Percentiles rank a stretch among this genome's conserved stretches.
phyloP scores from a whole-genome alignment of 2,113 vertebrate genomes.

The Cyprinodon tularosa region DNA sequence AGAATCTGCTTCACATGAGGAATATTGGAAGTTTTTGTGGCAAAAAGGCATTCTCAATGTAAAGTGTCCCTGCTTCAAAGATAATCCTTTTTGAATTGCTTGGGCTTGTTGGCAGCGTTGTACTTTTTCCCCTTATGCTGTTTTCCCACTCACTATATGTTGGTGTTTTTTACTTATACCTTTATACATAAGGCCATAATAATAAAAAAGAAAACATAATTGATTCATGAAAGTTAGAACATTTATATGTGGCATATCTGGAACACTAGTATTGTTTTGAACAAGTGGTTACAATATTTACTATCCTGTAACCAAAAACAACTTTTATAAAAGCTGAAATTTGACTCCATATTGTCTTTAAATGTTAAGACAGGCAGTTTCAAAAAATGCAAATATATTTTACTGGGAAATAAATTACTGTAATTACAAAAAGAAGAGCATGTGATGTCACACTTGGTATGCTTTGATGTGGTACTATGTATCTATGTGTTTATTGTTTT shows the following conservation, averaged over 20 bases:
- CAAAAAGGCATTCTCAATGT: constrained; percentile 67
- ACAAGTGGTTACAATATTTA: constrained; percentile 9
- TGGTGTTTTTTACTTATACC: constrained; percentile 10
- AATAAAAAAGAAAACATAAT: no score
- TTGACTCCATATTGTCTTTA: background rate
- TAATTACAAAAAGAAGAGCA: constrained; percentile 22
- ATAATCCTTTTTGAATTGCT: constrained; percentile 61
- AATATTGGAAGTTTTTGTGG: constrained; percentile 61
- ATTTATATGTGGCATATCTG: background rate
- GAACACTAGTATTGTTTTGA: constrained; percentile 5
- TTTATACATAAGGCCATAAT: background rate
- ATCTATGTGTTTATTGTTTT: constrained; percentile 41
- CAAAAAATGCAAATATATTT: constrained; percentile 15
- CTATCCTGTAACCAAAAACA: background rate
- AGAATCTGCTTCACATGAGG: constrained; percentile 49
- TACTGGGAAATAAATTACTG: constrained; percentile 11
- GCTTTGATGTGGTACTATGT: constrained; percentile 16
- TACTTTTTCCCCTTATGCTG: constrained; percentile 18
- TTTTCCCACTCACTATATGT: constrained; percentile 36
- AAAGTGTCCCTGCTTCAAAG: constrained; percentile 49
- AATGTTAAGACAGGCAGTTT: constrained; percentile 17
- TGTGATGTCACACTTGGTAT: constrained; percentile 25
- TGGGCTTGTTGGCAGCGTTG: constrained; percentile 43
- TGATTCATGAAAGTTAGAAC: background rate
- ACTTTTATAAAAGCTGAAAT: background rate